Evolutionary conservation across 2,113 vertebrate species (phyloP).

Genomic region (Albula glossodonta): DNA sequence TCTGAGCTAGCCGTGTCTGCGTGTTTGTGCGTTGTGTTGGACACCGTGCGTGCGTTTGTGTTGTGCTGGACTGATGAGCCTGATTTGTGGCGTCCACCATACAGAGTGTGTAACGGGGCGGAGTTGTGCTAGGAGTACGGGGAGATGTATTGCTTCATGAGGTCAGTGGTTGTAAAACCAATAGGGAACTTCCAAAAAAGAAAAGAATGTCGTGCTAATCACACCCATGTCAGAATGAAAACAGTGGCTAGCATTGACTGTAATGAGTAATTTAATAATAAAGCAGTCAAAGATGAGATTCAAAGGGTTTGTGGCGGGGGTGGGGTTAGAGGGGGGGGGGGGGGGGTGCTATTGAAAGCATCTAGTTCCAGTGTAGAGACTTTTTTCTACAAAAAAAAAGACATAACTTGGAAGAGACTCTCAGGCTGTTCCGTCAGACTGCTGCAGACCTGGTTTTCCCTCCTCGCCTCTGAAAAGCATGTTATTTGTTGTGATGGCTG

Average conservation of each 20-base stretch:
- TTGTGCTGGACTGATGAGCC: neutral
- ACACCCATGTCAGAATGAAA: neutral
- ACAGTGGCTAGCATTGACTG: neutral
- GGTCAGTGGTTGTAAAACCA: too few species aligned
- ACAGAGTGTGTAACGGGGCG: neutral
- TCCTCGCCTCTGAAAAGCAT: neutral
- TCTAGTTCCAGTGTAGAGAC: neutral
- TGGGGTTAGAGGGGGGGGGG: too few species aligned
- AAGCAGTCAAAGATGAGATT: neutral
- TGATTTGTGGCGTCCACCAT: neutral
- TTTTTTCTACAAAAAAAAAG: too few species aligned
- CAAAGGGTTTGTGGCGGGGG: neutral
- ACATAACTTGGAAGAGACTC: too few species aligned
- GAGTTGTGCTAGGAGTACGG: too few species aligned
- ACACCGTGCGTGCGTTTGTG: constrained; percentile 4
- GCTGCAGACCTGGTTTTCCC: neutral
- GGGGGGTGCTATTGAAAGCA: neutral
- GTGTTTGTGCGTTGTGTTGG: constrained; percentile 13
- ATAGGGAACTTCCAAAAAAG: too few species aligned
- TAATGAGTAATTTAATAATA: neutral
- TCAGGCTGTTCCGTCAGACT: neutral
- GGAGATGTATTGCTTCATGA: too few species aligned
- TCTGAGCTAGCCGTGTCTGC: neutral
- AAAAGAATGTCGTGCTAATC: too few species aligned
- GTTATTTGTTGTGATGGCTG: neutral